A percentile compares a stretch with the other conserved stretches of the same genome.
Conservation (phyloP, 2,797 vertebrate species). For the Tadarida brasiliensis region DNA sequence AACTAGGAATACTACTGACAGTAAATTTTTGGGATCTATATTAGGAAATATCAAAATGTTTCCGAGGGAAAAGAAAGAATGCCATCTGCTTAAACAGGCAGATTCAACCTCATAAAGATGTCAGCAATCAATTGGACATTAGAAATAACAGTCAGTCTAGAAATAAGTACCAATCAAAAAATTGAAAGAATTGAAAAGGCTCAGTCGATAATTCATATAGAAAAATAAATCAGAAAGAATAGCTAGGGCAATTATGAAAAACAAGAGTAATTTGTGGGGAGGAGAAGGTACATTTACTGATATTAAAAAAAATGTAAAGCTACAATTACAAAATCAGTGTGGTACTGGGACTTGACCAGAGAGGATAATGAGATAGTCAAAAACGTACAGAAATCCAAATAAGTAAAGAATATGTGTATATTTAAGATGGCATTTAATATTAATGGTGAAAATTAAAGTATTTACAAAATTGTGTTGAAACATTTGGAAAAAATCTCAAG, state of each 20-base stretch:
- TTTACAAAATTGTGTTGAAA: background rate
- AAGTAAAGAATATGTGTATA: background rate
- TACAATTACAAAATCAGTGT: background rate
- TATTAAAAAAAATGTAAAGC: background rate
- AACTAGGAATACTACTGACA: background rate
- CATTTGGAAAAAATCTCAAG: background rate
- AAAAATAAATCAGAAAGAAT: constrained; percentile 20
- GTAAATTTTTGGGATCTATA: background rate
- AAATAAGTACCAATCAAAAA: constrained; percentile 1
- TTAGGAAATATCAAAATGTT: background rate
- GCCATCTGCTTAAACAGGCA: background rate
- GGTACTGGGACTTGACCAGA: background rate
- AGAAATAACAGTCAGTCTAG: background rate
- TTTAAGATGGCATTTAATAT: background rate
- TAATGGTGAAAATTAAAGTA: background rate
- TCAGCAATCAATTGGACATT: background rate
- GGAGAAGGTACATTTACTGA: background rate
- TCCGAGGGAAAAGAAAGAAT: background rate
- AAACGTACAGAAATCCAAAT: background rate
- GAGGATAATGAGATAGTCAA: background rate
- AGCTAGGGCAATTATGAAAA: background rate
- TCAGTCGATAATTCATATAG: background rate
- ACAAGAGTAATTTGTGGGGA: background rate
- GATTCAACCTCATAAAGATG: background rate
- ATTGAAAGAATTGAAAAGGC: background rate